phyloP scores from a whole-genome alignment of 2,113 vertebrate species.

The Hippocampus mohnikei region DNA sequence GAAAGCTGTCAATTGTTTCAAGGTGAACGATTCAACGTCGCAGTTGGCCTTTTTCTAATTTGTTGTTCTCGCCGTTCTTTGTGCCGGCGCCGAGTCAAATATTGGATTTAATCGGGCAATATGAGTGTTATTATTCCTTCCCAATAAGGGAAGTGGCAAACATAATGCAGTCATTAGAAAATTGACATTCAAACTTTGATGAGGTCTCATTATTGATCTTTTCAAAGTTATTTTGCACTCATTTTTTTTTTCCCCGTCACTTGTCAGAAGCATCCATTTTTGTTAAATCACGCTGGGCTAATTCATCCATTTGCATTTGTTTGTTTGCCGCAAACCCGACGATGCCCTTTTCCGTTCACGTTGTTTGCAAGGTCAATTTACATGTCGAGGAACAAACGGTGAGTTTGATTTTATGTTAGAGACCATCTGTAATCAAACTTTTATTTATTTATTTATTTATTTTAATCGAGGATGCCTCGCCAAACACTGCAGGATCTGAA shows the following conservation, averaged over 20 bases:
- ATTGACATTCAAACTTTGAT: conserved; percentile 9
- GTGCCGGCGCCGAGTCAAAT: neutral
- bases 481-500: neutral
- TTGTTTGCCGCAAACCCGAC: neutral
- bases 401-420: neutral
- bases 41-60: neutral
- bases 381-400: neutral
- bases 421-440: neutral
- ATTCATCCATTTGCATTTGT: neutral
- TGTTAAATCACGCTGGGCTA: neutral
- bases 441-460: no score
- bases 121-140: neutral
- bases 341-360: neutral
- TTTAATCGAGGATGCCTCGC: neutral
- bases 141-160: neutral
- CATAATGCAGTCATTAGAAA: conserved; percentile 1
- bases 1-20: neutral
- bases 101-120: neutral
- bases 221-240: neutral
- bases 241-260: neutral
- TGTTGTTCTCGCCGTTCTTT: neutral
- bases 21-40: neutral
- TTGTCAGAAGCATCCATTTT: neutral
- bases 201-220: conserved; percentile 5
- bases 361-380: neutral